Evolutionary conservation across 1,140 invertebrate species (phyloP).

Genomic region (Trissolcus basalis): DNA sequence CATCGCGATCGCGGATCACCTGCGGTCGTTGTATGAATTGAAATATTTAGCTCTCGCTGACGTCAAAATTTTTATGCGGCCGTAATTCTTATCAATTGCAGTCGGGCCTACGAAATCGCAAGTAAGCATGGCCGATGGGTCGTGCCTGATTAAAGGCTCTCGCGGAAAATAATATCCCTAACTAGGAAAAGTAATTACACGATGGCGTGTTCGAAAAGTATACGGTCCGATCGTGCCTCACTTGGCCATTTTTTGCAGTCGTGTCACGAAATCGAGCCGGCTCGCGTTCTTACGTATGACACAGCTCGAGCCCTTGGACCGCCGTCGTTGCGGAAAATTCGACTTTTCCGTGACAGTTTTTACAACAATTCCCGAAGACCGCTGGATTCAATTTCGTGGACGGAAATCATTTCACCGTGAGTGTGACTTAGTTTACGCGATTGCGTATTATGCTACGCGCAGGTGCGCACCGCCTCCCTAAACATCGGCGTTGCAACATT

Average conservation of each 20-base stretch:
- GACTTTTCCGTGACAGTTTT: slow-evolving; percentile 35
- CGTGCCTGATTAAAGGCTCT: slow-evolving; percentile 63
- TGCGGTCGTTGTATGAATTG: slow-evolving; percentile 13
- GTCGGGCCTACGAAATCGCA: slow-evolving; percentile 25
- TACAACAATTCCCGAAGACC: slow-evolving; percentile 18
- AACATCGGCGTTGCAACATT: too few species aligned
- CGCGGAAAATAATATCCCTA: slow-evolving; percentile 71
- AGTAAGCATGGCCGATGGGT: slow-evolving; percentile 50
- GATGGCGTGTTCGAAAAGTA: slow-evolving; percentile 71
- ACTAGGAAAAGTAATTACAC: slow-evolving; percentile 74
- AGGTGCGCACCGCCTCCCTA: not conserved
- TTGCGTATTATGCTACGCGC: not conserved
- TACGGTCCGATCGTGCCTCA: slow-evolving; percentile 41
- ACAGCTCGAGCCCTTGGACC: slow-evolving; percentile 13
- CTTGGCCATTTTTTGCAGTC: slow-evolving; percentile 49
- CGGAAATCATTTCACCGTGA: slow-evolving; percentile 10
- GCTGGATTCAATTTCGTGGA: slow-evolving; percentile 18
- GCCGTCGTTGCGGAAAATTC: slow-evolving; percentile 23
- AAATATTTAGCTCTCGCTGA: slow-evolving; percentile 6
- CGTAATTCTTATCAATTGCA: slow-evolving; percentile 37
- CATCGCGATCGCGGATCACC: slow-evolving; percentile 1
- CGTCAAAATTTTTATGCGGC: slow-evolving; percentile 29
- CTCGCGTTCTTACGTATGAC: slow-evolving; percentile 31
- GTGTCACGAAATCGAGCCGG: slow-evolving; percentile 37
- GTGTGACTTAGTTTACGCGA: slow-evolving; percentile 2